Conservation (phyloP, 2,888 invertebrate species). For the Papilio demoleus region DNA sequence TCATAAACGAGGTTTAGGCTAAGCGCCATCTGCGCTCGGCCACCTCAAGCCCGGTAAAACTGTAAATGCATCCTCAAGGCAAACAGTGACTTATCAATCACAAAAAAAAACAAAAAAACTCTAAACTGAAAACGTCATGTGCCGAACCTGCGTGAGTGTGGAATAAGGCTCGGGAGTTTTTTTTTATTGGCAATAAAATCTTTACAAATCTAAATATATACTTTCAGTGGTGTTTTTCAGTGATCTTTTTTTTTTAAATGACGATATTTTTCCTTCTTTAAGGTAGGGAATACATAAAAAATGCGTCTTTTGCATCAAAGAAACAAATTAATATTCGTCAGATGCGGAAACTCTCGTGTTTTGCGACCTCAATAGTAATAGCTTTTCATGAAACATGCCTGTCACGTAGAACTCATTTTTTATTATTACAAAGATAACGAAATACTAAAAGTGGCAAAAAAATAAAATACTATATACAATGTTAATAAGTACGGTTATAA, state of each 20-base stretch:
- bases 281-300: background rate
- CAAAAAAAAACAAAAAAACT: too few relatives aligned
- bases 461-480: background rate
- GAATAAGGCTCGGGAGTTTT: too few relatives aligned
- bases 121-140: too few relatives aligned
- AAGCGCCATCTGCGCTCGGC: too few relatives aligned
- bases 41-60: too few relatives aligned
- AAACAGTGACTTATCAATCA: too few relatives aligned
- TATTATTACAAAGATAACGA: slow-evolving; percentile 16
- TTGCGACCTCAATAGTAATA: slow-evolving; percentile 25
- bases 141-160: too few relatives aligned
- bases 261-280: background rate
- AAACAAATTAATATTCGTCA: slow-evolving; percentile 14
- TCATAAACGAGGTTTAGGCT: too few relatives aligned
- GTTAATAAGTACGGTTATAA: too few relatives aligned
- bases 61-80: too few relatives aligned
- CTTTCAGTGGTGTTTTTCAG: background rate
- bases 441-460: slow-evolving; percentile 7
- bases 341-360: slow-evolving; percentile 21
- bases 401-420: slow-evolving; percentile 36
- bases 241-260: background rate
- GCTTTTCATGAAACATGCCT: slow-evolving; percentile 31
- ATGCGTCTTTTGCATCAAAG: background rate
- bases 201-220: background rate
- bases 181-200: background rate